phyloP scores from a whole-genome alignment of 2,888 invertebrate genomes.

The Boloria selene region DNA sequence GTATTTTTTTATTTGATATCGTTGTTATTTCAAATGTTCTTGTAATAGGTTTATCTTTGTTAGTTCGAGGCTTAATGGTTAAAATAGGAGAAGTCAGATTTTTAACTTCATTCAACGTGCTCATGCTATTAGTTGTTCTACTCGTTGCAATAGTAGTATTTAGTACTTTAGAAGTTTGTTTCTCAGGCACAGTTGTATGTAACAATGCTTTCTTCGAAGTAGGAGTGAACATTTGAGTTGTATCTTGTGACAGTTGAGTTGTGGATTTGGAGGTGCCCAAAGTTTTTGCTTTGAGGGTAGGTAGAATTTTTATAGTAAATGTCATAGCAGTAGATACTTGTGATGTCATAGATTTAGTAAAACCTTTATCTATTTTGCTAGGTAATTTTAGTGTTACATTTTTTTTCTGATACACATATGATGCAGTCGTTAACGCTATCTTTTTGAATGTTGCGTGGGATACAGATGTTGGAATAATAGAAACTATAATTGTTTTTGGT shows the following conservation, averaged over 20 bases:
- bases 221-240: slow-evolving; percentile 24
- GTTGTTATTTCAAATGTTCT: slow-evolving; percentile 44
- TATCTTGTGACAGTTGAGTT: slow-evolving; percentile 29
- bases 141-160: slow-evolving; percentile 43
- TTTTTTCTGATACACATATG: slow-evolving; percentile 52
- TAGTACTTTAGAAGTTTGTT: slow-evolving; percentile 29
- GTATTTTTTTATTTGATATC: slow-evolving; percentile 39
- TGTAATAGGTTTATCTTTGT: slow-evolving; percentile 36
- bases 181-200: slow-evolving; percentile 28
- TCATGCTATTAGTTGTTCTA: slow-evolving; percentile 75
- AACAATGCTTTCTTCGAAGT: slow-evolving; percentile 31
- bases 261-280: slow-evolving; percentile 27
- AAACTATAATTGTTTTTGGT: slow-evolving; percentile 75
- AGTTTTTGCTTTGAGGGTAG: slow-evolving; percentile 36
- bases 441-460: slow-evolving; percentile 74
- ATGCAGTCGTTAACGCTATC: slow-evolving; percentile 66
- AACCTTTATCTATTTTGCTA: slow-evolving; percentile 53
- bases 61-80: slow-evolving; percentile 58
- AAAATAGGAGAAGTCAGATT: slow-evolving; percentile 59
- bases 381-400: slow-evolving; percentile 46
- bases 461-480: slow-evolving; percentile 76
- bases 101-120: slow-evolving; percentile 53
- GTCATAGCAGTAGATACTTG: slow-evolving; percentile 50
- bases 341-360: slow-evolving; percentile 59
- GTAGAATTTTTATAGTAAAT: slow-evolving; percentile 44